These are phyloP conservation scores for Rhadinocentrus ornatus DNA, from an alignment of 2,797 vertebrate genomes.

Conservation along the genomic window DNA sequence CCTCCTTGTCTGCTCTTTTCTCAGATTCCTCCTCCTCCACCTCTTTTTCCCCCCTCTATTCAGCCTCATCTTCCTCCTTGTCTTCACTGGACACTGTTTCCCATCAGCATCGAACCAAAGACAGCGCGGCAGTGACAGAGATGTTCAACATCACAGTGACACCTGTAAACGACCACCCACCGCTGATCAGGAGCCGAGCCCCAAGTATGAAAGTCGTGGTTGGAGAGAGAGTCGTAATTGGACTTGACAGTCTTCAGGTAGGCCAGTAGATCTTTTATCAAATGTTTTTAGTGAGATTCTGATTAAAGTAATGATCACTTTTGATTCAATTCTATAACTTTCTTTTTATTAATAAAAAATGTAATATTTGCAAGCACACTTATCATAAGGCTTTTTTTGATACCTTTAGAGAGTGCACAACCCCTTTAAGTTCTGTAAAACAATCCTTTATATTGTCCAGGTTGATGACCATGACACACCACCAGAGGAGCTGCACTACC, in stretches of 20 bases:
- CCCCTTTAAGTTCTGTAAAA: not conserved
- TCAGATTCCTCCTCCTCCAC: constrained; percentile 47
- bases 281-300: not conserved
- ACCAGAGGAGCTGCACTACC: constrained; percentile 88
- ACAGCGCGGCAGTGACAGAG: constrained; percentile 81
- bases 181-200: constrained; percentile 85
- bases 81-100: constrained; percentile 52
- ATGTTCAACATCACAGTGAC: constrained; percentile 89
- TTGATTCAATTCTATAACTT: not conserved
- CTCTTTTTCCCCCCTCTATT: constrained; percentile 47
- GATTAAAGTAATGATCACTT: not conserved
- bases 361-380: not conserved
- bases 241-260: constrained; percentile 85
- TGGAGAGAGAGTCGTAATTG: constrained; percentile 82
- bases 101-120: constrained; percentile 55
- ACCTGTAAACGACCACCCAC: constrained; percentile 89
- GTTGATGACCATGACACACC: constrained; percentile 89
- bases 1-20: constrained; percentile 46
- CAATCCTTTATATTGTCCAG: constrained; percentile 30
- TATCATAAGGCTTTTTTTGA: not conserved
- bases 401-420: not conserved
- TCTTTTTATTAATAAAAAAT: not conserved
- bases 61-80: constrained; percentile 37
- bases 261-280: not conserved
- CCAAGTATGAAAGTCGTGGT: constrained; percentile 86